Evolutionary conservation across 2,113 vertebrate species (phyloP).

Genomic region (Nyctereutes procyonoides): DNA sequence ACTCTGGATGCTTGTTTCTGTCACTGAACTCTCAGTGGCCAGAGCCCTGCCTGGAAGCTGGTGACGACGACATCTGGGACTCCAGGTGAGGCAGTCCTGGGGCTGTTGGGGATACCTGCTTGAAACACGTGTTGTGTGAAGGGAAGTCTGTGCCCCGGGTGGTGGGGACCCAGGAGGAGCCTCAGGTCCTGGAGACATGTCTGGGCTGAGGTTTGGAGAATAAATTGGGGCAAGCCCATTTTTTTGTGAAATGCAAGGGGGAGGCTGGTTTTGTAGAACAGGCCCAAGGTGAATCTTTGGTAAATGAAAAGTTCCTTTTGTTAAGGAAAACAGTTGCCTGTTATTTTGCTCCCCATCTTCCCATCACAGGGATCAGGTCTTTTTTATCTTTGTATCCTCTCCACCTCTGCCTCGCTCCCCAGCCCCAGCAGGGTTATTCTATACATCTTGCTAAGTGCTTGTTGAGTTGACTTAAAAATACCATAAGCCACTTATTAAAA

Average conservation of each 20-base stretch:
- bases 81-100: not conserved
- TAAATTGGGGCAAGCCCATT: too few species aligned
- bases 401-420: not conserved
- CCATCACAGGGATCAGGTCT: not conserved
- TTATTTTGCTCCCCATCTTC: not conserved
- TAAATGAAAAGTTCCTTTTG: not conserved
- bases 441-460: not conserved
- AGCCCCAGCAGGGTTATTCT: not conserved
- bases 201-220: not conserved
- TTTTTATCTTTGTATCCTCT: not conserved
- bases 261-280: not conserved
- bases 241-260: not conserved
- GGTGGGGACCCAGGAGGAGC: not conserved
- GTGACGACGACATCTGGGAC: too few species aligned
- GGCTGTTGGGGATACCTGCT: accelerated
- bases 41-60: not conserved
- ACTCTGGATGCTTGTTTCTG: not conserved
- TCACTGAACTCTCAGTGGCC: not conserved
- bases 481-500: not conserved
- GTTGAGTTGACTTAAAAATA: not conserved
- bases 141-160: too few species aligned
- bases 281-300: not conserved
- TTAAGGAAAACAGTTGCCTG: not conserved
- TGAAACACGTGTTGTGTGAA: not conserved
- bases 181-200: not conserved